Evolutionary conservation across 2,797 vertebrate species (phyloP), one percentile per base, ranked within the genome.

Genomic region (Hoplostethus atlanticus): DNA sequence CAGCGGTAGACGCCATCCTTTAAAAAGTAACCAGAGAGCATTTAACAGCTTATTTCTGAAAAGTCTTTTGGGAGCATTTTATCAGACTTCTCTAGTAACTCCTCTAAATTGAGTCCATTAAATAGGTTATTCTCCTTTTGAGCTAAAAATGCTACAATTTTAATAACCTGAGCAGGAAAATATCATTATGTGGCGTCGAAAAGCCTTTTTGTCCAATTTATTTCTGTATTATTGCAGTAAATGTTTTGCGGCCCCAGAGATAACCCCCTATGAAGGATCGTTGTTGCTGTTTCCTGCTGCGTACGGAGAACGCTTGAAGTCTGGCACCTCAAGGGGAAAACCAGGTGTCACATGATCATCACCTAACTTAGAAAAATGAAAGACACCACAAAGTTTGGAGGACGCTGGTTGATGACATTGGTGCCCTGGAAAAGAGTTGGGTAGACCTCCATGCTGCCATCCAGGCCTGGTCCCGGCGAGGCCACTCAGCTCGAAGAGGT

Each of bases 11-110:
- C 28, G 69, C 60, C 68, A 47, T 66, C 50, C 21, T 64, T 47
- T 59, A 8, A 77, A 59, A 79, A 69, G 76, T 57, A 67, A 70
- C 28, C 70, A 57, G 30, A 80, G 71, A 38, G 36, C 64, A 53
- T 80, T 87, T 79, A 71, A 50, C 28, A 80, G 77, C 71, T 80
- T 77, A 80, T 83, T 90, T 83, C 81, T 77, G 42, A 61, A 1
- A 63, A 64, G 72, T 80, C 84, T 83, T 76, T 59, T 63, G 80
- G 85, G 84, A 87, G 51, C 52, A 48, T 86, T 84, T 88, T 83
- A 90, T 86, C 87, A 79, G 79, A 69, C 76, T 73, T 82, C 25
- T 28, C 17, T 67, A 10, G 73, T 63, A 73, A 84, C 73, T 68
- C 73, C 10, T 54, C 30, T 68, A 83, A 88, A 87, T 79, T 77